These are phyloP conservation scores for Philopotamus ludificatus DNA, from an alignment of 1,140 invertebrate genomes.

Conservation along the genomic window DNA sequence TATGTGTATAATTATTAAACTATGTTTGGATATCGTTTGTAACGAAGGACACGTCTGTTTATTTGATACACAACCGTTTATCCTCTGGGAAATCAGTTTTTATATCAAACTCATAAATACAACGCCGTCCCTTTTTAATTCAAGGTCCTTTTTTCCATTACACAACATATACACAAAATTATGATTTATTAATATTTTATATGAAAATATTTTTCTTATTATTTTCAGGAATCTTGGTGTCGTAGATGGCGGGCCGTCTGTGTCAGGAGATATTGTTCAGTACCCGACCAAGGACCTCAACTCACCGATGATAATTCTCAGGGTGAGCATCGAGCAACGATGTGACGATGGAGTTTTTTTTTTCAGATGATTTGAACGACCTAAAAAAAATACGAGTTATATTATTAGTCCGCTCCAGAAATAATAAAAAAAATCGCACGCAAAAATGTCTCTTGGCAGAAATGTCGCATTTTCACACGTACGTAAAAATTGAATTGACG, in stretches of 20 bases:
- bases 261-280: constrained; percentile 24
- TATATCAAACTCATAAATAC: too few relatives aligned
- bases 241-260: constrained; percentile 52
- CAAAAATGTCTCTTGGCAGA: background rate
- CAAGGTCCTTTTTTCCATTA: too few relatives aligned
- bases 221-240: constrained; percentile 55
- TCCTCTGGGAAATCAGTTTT: too few relatives aligned
- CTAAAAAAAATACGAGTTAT: background rate
- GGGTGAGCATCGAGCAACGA: constrained; percentile 21
- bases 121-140: too few relatives aligned
- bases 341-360: background rate
- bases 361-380: background rate
- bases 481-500: background rate
- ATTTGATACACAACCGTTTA: too few relatives aligned
- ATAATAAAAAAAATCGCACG: background rate
- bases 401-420: background rate
- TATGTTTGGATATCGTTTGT: too few relatives aligned
- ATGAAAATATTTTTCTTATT: constrained; percentile 8
- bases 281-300: constrained; percentile 8
- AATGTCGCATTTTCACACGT: too few relatives aligned
- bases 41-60: too few relatives aligned
- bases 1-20: too few relatives aligned
- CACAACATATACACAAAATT: too few relatives aligned
- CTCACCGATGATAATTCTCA: constrained; percentile 11
- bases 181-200: too few relatives aligned